phyloP scores from a whole-genome alignment of 2,797 vertebrate genomes.

The Brachymystax lenok region DNA sequence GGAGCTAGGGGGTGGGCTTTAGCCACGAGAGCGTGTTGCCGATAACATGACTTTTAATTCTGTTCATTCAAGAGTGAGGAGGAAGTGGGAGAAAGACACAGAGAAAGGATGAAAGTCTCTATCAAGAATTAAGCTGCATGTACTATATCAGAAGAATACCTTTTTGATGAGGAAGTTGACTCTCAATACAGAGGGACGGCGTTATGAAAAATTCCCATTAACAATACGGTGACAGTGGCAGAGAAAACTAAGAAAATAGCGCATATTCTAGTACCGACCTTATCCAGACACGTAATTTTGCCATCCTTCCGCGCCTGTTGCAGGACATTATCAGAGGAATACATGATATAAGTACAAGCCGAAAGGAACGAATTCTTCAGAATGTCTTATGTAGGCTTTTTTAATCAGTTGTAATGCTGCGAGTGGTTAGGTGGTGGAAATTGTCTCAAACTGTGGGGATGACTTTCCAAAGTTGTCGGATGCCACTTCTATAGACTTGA shows the following conservation, averaged over 20 bases:
- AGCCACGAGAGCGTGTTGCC: slow-evolving; percentile 50
- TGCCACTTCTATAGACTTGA: slow-evolving; percentile 19
- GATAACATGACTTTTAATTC: slow-evolving; percentile 50
- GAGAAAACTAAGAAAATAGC: slow-evolving; percentile 1
- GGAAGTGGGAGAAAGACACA: neutral
- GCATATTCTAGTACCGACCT: neutral
- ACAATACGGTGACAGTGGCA: neutral
- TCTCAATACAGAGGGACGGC: neutral
- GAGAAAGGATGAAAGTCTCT: slow-evolving; percentile 22
- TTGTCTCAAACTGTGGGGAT: slow-evolving; percentile 11
- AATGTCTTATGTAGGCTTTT: neutral
- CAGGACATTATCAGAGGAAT: slow-evolving; percentile 4
- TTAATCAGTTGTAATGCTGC: slow-evolving; percentile 34
- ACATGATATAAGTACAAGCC: neutral
- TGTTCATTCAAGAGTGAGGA: slow-evolving; percentile 47
- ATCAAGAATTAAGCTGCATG: slow-evolving; percentile 29
- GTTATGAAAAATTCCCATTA: neutral
- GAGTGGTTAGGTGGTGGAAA: slow-evolving; percentile 12
- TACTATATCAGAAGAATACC: slow-evolving; percentile 7
- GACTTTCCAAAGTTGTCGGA: slow-evolving; percentile 41
- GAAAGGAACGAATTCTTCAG: slow-evolving; percentile 6
- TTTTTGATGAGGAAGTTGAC: neutral
- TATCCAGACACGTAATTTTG: neutral
- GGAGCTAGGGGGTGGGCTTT: slow-evolving; percentile 37
- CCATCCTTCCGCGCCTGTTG: neutral